phyloP scores from a whole-genome alignment of 2,113 vertebrate genomes.

The Chamaea fasciata region DNA sequence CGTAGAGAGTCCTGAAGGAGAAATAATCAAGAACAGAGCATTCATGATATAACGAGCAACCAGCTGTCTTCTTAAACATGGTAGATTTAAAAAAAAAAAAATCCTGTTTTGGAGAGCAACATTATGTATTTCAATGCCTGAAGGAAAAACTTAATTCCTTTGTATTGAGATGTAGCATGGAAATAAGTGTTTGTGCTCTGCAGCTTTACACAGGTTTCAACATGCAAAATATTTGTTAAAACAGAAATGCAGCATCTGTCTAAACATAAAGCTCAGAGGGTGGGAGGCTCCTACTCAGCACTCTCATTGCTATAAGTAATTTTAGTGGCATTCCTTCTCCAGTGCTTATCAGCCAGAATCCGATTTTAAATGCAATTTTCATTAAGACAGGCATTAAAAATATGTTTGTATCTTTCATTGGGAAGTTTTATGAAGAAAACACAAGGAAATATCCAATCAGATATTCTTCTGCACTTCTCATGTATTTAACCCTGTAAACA shows the following conservation, averaged over 20 bases:
- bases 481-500: not conserved
- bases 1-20: not conserved
- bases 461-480: not conserved
- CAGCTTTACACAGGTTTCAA: not conserved
- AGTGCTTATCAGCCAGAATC: not conserved
- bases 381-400: not conserved
- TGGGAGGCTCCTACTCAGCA: not conserved
- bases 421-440: not conserved
- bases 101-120: not conserved
- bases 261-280: not conserved
- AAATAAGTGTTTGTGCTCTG: not conserved
- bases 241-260: not conserved
- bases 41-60: not conserved
- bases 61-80: not conserved
- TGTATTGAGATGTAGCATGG: not conserved
- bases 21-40: not conserved
- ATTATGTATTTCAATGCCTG: not conserved
- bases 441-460: not conserved
- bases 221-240: conserved; percentile 15
- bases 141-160: not conserved
- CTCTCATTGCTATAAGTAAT: not conserved
- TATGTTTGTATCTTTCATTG: accelerated
- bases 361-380: not conserved
- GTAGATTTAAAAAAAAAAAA: not conserved
- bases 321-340: not conserved